These are phyloP conservation scores for Phoxinus phoxinus DNA, from an alignment of 2,113 vertebrate species.

Conservation along the genomic window DNA sequence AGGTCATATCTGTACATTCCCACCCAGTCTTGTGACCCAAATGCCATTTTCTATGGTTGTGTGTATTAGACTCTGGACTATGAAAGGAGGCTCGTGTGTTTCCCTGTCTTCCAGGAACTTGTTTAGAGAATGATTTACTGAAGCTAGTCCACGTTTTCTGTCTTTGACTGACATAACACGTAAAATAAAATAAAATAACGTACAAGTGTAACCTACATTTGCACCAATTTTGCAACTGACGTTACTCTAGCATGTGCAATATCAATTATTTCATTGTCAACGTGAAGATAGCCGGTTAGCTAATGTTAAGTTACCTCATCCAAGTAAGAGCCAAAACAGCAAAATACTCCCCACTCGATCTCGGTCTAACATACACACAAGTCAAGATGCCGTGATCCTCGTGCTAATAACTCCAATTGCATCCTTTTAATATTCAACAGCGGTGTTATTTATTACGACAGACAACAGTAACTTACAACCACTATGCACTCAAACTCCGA, in stretches of 20 bases:
- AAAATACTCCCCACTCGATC: background rate
- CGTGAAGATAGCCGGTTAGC: background rate
- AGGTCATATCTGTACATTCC: background rate
- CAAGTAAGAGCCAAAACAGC: background rate
- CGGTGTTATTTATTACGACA: background rate
- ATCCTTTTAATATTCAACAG: background rate
- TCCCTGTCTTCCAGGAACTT: background rate
- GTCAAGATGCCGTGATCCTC: background rate
- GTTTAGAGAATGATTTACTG: background rate
- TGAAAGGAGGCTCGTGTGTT: background rate
- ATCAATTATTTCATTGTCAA: background rate
- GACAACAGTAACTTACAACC: background rate
- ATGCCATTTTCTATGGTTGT: background rate
- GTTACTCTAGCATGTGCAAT: background rate
- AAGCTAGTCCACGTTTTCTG: background rate
- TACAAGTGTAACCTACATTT: background rate
- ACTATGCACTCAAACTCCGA: background rate
- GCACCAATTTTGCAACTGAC: background rate
- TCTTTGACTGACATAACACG: background rate
- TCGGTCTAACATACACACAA: background rate
- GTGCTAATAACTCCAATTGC: background rate
- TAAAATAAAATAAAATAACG: background rate
- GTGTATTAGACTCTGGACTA: slow-evolving; percentile 13
- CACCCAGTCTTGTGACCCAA: background rate
- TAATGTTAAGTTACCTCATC: background rate